Evolutionary conservation across 2,888 invertebrate genomes (phyloP).

Genomic region (Bursaphelenchus okinawaensis): DNA sequence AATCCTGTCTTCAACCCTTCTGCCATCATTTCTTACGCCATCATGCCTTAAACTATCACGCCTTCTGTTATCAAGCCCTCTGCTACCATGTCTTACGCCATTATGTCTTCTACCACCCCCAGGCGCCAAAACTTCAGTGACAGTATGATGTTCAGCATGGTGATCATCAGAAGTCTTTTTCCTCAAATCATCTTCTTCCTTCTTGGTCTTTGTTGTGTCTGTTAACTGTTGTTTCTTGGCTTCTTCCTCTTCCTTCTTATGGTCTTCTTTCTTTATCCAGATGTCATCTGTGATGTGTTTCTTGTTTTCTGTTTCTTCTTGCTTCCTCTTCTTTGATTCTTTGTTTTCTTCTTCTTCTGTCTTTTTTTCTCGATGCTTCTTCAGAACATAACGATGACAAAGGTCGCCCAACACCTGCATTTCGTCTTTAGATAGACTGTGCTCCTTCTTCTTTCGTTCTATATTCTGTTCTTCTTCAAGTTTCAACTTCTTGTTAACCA

Average conservation of each 20-base stretch:
- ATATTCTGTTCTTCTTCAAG: neutral
- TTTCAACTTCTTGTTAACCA: neutral
- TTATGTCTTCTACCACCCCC: too few relatives aligned
- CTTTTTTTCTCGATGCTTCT: neutral
- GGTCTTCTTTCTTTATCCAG: neutral
- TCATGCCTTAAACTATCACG: too few relatives aligned
- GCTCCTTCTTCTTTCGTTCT: neutral
- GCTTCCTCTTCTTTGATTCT: neutral
- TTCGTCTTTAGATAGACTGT: neutral
- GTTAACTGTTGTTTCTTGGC: neutral
- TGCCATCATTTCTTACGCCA: too few relatives aligned
- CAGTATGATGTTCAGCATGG: neutral
- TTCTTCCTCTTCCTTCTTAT: neutral
- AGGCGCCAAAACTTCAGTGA: neutral
- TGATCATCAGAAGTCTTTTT: neutral
- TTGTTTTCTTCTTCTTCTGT: neutral
- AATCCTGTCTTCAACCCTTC: too few relatives aligned
- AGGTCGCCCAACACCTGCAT: neutral
- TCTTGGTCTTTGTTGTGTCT: neutral
- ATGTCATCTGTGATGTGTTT: neutral
- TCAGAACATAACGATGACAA: neutral
- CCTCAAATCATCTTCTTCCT: neutral
- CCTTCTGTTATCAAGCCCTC: too few relatives aligned
- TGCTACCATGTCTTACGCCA: too few relatives aligned
- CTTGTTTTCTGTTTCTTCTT: neutral